A percentile compares a stretch with the other conserved stretches of the same genome.
Evolutionary conservation across 2,113 vertebrate genomes (phyloP).

Genomic region (Cephalopterus ornatus): DNA sequence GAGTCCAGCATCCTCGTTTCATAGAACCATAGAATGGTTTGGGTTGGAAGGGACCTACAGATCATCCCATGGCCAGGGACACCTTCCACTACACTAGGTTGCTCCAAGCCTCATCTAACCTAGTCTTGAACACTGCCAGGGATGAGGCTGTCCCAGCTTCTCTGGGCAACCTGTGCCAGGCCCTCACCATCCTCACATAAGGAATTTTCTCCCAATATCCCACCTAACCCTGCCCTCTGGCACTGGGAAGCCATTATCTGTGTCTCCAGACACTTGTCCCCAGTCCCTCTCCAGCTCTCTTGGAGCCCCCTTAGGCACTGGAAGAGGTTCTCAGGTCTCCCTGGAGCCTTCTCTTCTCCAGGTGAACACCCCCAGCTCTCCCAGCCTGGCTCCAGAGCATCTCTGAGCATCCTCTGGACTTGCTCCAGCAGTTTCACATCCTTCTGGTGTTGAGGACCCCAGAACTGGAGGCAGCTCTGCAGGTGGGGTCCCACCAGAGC

Average conservation of each 20-base stretch:
- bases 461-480: background rate
- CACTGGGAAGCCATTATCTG: background rate
- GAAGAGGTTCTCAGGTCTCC: background rate
- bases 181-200: rapidly evolving
- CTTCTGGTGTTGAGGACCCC: background rate
- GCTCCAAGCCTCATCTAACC: rapidly evolving
- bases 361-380: background rate
- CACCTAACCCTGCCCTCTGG: background rate
- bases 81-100: rapidly evolving
- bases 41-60: background rate
- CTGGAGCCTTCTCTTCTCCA: background rate
- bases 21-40: background rate
- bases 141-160: background rate
- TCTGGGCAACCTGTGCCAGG: background rate
- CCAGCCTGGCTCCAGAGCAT: background rate
- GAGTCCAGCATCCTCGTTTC: background rate
- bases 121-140: background rate
- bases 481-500: background rate
- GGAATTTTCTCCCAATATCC: background rate
- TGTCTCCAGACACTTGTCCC: background rate
- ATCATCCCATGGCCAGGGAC: background rate
- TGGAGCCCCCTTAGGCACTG: background rate
- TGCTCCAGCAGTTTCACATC: background rate
- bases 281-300: background rate
- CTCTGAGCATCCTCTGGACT: background rate